Percentiles rank a stretch among this genome's conserved stretches.
Conservation (phyloP, 2,797 vertebrate species). For the Eidolon dupreanum region DNA sequence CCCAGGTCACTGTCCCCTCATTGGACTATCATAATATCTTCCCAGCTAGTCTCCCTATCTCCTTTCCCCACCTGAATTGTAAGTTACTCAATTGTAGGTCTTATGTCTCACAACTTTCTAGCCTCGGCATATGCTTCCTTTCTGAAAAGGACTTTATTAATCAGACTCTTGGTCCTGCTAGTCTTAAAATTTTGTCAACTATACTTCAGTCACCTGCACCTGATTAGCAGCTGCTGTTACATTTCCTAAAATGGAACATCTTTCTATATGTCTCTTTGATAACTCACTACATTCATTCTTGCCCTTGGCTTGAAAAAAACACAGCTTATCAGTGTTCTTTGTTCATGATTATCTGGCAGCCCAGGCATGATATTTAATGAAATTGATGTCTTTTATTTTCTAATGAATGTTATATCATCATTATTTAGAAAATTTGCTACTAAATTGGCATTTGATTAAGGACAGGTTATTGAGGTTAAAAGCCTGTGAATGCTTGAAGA, state of each 20-base stretch:
- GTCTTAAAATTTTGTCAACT: not conserved
- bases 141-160: constrained; percentile 7
- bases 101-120: not conserved
- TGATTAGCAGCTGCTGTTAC: constrained; percentile 11
- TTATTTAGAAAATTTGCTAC: constrained; percentile 73
- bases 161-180: not conserved
- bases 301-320: constrained; percentile 61
- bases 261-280: constrained; percentile 11
- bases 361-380: constrained; percentile 66
- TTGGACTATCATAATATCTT: no score
- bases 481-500: constrained; percentile 46
- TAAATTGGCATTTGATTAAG: constrained; percentile 73
- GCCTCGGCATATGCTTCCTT: not conserved
- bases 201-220: not conserved
- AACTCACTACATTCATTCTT: constrained; percentile 50
- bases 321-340: constrained; percentile 66
- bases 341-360: constrained; percentile 63
- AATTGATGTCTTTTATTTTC: constrained; percentile 74
- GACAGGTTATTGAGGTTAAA: constrained; percentile 66
- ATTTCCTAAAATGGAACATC: not conserved
- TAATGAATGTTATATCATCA: constrained; percentile 74
- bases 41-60: not conserved
- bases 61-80: not conserved
- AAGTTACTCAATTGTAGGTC: not conserved
- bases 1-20: not conserved